phyloP scores from a whole-genome alignment of 2,888 invertebrate species.

The Dorcus parallelipipedus region DNA sequence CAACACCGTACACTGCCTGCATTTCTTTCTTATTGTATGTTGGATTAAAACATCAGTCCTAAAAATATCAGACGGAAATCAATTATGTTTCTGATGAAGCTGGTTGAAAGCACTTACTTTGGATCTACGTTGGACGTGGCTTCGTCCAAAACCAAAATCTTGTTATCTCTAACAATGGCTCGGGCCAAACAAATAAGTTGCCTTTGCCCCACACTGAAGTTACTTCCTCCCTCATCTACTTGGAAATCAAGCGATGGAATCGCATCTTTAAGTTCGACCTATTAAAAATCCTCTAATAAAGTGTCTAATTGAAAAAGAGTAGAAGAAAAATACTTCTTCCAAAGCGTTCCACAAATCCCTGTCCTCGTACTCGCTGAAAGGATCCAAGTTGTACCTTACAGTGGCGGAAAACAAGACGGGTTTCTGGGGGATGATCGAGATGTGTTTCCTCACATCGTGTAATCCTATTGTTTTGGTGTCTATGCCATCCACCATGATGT shows the following conservation, averaged over 20 bases:
- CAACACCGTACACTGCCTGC: constrained; percentile 72
- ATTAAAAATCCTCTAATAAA: constrained; percentile 8
- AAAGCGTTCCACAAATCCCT: constrained; percentile 72
- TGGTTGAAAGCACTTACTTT: constrained; percentile 53
- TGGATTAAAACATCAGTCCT: constrained; percentile 73
- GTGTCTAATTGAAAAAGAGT: not conserved
- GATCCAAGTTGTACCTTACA: constrained; percentile 81
- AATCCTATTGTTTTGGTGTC: constrained; percentile 68
- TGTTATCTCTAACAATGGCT: constrained; percentile 75
- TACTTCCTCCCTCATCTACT: constrained; percentile 74
- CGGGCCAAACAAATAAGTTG: constrained; percentile 84
- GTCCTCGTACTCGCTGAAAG: constrained; percentile 70
- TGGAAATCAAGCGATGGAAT: constrained; percentile 61
- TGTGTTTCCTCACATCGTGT: constrained; percentile 70
- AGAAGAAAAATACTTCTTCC: constrained; percentile 60
- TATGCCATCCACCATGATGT: constrained; percentile 72
- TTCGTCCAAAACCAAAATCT: constrained; percentile 81
- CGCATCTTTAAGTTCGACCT: constrained; percentile 73
- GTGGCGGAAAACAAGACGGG: constrained; percentile 65
- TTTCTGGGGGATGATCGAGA: constrained; percentile 66
- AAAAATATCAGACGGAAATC: not conserved
- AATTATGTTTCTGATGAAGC: not conserved
- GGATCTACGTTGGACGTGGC: constrained; percentile 90
- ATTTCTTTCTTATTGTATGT: constrained; percentile 69
- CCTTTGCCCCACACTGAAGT: constrained; percentile 84